These are phyloP conservation scores for Alosa sapidissima DNA, from an alignment of 2,797 vertebrate species.

Conservation along the genomic window DNA sequence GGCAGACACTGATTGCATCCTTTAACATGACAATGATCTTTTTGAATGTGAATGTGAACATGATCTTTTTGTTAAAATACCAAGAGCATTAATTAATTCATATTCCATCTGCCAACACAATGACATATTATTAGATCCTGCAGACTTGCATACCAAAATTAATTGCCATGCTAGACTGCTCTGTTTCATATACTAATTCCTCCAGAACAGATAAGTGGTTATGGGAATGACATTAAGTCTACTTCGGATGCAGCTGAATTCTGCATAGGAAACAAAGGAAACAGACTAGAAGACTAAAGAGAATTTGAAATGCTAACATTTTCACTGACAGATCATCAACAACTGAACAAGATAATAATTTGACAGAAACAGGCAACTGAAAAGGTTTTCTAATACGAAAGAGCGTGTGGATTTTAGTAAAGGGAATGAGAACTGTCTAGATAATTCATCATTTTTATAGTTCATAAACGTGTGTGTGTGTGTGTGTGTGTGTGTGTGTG, in stretches of 20 bases:
- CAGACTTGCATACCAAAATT: neutral
- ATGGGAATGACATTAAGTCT: slow-evolving; percentile 32
- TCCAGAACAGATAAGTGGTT: slow-evolving; percentile 21
- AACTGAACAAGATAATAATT: too few species aligned
- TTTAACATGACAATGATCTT: neutral
- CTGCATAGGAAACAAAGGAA: neutral
- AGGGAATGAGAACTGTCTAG: too few species aligned
- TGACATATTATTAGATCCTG: neutral
- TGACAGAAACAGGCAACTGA: too few species aligned
- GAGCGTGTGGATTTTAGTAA: too few species aligned
- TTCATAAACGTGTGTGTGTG: too few species aligned
- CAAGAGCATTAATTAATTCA: neutral
- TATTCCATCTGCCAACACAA: neutral
- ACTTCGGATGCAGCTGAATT: slow-evolving; percentile 34
- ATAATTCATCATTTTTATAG: too few species aligned
- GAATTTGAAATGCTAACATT: too few species aligned
- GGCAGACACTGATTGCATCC: neutral
- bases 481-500: slow-evolving; percentile 13
- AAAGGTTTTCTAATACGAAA: too few species aligned
- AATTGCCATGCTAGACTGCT: slow-evolving; percentile 24
- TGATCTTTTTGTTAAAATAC: neutral
- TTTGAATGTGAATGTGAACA: too few species aligned
- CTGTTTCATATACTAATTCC: neutral
- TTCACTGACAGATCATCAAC: too few species aligned
- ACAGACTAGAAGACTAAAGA: too few species aligned